Evolutionary conservation across 2,797 vertebrate genomes (phyloP).

Genomic region (Chelidonichthys spinosus): DNA sequence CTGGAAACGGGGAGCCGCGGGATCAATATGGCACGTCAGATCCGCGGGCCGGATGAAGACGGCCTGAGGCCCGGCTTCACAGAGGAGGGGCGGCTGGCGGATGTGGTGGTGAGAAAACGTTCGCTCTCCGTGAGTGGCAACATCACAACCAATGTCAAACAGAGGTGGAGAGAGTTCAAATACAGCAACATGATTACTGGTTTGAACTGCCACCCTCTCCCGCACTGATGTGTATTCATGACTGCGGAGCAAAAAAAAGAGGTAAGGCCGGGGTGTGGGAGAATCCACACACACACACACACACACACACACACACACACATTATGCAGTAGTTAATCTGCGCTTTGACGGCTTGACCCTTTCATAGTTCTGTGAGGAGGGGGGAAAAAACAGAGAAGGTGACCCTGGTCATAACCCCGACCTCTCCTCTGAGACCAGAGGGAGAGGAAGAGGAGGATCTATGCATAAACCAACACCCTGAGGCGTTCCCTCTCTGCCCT

Average conservation of each 20-base stretch:
- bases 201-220: conserved; percentile 61
- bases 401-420: conserved; percentile 52
- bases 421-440: conserved; percentile 38
- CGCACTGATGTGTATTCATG: conserved; percentile 78
- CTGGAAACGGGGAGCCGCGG: conserved; percentile 28
- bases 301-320: conserved; percentile 34
- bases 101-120: conserved; percentile 8
- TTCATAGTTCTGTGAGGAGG: conserved; percentile 46
- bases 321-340: conserved; percentile 56
- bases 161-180: conserved; percentile 70
- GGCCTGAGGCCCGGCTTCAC: conserved; percentile 23
- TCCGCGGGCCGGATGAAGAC: conserved; percentile 41
- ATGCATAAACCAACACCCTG: conserved; percentile 31
- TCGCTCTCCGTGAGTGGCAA: conserved; percentile 34
- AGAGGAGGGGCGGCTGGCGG: conserved; percentile 8
- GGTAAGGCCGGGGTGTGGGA: conserved; percentile 46
- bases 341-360: conserved; percentile 62
- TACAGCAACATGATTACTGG: conserved; percentile 62
- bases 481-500: conserved; percentile 18
- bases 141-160: conserved; percentile 74
- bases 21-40: conserved; percentile 65
- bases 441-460: conserved; percentile 14
- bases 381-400: conserved; percentile 21
- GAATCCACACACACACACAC: conserved; percentile 17
- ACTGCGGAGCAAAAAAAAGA: conserved; percentile 44